A percentile compares a stretch with the other conserved stretches of the same genome.
Evolutionary conservation across 2,888 invertebrate species (phyloP).

Genomic region (Agonopterix arenella): DNA sequence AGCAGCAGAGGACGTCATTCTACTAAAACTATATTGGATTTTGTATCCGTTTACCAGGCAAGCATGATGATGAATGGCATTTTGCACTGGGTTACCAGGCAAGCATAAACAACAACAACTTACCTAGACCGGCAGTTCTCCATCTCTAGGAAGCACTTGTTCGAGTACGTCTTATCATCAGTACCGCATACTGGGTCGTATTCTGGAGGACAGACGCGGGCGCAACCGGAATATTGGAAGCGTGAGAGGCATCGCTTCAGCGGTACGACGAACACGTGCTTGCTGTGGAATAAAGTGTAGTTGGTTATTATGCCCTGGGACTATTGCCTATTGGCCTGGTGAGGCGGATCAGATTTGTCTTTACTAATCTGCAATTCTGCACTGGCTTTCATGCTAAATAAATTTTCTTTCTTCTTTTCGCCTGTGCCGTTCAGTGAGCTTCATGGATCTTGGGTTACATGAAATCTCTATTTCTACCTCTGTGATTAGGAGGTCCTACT

Average conservation of each 20-base stretch:
- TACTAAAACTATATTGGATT: too few relatives aligned
- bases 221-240: conserved; percentile 91
- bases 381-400: too few relatives aligned
- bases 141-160: conserved; percentile 93
- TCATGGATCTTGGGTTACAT: too few relatives aligned
- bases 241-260: conserved; percentile 90
- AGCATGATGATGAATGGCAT: too few relatives aligned
- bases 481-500: too few relatives aligned
- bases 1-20: too few relatives aligned
- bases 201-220: conserved; percentile 89
- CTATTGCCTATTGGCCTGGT: neutral
- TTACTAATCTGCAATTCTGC: too few relatives aligned
- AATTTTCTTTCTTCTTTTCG: too few relatives aligned
- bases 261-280: conserved; percentile 94
- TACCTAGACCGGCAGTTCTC: conserved; percentile 91
- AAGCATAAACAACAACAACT: conserved; percentile 9
- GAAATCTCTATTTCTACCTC: too few relatives aligned
- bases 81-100: conserved; percentile 8
- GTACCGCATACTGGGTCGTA: conserved; percentile 96
- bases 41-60: too few relatives aligned
- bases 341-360: neutral
- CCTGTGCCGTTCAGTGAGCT: too few relatives aligned
- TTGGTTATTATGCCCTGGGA: too few relatives aligned
- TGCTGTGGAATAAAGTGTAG: conserved; percentile 68
- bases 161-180: conserved; percentile 94